Percentiles rank a stretch among this genome's conserved stretches.
These are phyloP conservation scores for Ptilonorhynchus violaceus DNA, from an alignment of 2,113 vertebrate species.

Conservation along the genomic window DNA sequence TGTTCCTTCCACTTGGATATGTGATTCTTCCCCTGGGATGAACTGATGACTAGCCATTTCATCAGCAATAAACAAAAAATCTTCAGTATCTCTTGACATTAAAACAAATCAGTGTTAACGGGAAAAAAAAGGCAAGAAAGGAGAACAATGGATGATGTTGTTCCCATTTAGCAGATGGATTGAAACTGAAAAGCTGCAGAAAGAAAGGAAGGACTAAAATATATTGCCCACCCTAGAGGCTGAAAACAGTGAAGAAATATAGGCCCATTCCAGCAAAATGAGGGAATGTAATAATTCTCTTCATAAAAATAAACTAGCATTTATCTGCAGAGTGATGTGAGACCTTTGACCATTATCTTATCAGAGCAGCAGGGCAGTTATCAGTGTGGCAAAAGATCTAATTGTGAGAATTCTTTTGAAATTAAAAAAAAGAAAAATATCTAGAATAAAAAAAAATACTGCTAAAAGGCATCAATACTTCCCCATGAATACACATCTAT, in stretches of 20 bases:
- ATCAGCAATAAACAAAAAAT: conserved; percentile 35
- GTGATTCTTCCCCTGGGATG: neutral
- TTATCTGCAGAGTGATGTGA: neutral
- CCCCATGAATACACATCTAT: fast-evolving
- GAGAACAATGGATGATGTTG: neutral
- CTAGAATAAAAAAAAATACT: neutral
- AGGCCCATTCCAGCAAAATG: neutral
- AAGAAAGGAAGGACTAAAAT: neutral
- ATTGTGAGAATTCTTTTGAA: neutral
- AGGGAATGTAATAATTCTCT: neutral
- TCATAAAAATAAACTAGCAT: neutral
- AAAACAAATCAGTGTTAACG: neutral
- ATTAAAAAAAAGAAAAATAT: neutral
- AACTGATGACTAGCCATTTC: conserved; percentile 28
- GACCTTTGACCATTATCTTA: neutral
- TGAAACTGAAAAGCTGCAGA: neutral
- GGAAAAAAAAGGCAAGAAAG: neutral
- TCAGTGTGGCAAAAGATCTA: neutral
- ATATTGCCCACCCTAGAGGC: neutral
- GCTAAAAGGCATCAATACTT: neutral
- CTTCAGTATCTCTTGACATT: conserved; percentile 1
- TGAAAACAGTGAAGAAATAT: neutral
- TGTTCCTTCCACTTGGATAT: conserved; percentile 7
- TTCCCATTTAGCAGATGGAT: neutral
- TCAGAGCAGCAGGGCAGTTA: neutral